Evolutionary conservation across 2,797 vertebrate genomes (phyloP).

Genomic region (Enoplosus armatus): DNA sequence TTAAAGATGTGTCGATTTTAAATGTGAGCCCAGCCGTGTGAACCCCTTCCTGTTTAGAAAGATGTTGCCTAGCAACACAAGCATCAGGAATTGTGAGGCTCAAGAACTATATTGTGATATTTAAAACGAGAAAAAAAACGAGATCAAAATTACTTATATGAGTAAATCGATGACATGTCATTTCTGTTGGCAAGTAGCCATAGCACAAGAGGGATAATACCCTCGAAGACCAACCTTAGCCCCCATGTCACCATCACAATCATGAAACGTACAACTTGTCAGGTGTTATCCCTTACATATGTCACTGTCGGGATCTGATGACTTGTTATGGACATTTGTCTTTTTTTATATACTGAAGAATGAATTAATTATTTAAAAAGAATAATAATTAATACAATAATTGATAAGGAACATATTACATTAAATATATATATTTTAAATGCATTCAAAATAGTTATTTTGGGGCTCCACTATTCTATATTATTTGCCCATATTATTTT

Average conservation of each 20-base stretch:
- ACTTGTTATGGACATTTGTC: neutral
- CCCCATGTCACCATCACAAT: neutral
- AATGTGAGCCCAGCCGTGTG: no score
- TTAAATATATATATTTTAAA: neutral
- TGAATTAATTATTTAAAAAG: neutral
- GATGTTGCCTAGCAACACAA: neutral
- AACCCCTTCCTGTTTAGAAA: neutral
- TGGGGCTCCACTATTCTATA: neutral
- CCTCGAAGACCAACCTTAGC: neutral
- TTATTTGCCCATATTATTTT: neutral
- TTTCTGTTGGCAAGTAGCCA: neutral
- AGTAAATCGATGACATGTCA: neutral
- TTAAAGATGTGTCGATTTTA: no score
- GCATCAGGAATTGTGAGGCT: neutral
- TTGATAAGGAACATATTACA: neutral
- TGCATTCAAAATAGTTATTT: no score
- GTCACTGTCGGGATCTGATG: neutral
- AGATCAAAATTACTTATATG: neutral
- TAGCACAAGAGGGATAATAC: neutral
- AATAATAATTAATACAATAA: neutral
- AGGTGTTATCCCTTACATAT: neutral
- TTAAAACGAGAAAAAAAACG: neutral
- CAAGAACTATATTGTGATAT: constrained; percentile 1
- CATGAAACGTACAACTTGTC: neutral
- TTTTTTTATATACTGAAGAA: neutral